Evolutionary conservation across 1,140 invertebrate genomes (phyloP).

Genomic region (Dreissena polymorpha): DNA sequence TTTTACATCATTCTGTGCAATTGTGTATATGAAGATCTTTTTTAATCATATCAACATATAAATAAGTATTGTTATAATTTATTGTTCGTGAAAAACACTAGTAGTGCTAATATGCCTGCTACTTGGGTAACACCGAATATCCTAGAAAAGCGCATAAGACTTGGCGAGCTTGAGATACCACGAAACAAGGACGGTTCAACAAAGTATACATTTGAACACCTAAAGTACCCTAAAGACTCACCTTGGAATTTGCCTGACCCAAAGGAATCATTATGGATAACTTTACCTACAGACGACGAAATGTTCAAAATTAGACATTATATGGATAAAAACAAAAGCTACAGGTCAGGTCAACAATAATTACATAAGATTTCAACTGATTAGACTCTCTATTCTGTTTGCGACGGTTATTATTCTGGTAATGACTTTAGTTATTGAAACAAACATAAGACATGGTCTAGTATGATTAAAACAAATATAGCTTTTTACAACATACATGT

Average conservation of each 20-base stretch:
- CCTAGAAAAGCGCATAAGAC: conserved; percentile 29
- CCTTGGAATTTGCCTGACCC: conserved; percentile 41
- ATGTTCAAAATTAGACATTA: conserved; percentile 51
- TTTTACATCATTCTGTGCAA: too few species aligned
- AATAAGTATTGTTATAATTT: too few species aligned
- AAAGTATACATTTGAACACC: conserved; percentile 44
- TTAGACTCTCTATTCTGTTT: too few species aligned
- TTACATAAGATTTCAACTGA: too few species aligned
- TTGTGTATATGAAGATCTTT: too few species aligned
- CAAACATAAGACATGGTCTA: not conserved
- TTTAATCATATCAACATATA: too few species aligned
- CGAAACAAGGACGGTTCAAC: conserved; percentile 14
- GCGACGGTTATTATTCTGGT: too few species aligned
- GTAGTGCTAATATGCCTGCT: not conserved
- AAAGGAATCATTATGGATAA: conserved; percentile 49
- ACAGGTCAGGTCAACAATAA: conserved; percentile 15
- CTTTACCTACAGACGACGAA: conserved; percentile 52
- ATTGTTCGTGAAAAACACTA: too few species aligned
- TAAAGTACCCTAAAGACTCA: conserved; percentile 43
- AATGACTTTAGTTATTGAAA: too few species aligned
- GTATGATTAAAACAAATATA: not conserved
- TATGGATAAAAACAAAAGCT: conserved; percentile 52
- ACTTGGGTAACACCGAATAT: conserved; percentile 24
- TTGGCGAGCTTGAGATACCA: conserved; percentile 40
- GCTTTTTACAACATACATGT: too few species aligned